These are phyloP conservation scores for Ellobius talpinus DNA, from an alignment of 2,113 vertebrate genomes.

Conservation along the genomic window DNA sequence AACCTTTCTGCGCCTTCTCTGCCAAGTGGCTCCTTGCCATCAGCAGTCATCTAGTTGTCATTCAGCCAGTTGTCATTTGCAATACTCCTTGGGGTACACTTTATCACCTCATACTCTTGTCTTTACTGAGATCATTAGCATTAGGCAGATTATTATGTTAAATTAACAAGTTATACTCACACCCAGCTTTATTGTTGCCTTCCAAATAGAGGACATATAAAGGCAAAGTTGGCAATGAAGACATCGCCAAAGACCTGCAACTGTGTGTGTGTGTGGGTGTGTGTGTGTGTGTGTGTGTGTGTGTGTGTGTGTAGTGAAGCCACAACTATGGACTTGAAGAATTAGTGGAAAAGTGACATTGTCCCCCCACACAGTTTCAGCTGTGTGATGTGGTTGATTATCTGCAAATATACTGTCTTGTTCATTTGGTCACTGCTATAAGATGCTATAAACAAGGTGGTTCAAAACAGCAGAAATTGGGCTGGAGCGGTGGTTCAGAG, in stretches of 20 bases:
- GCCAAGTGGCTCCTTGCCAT: neutral
- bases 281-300: too few relatives aligned
- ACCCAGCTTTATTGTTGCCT: neutral
- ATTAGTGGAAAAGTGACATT: neutral
- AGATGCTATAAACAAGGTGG: neutral
- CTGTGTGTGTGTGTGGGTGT: neutral
- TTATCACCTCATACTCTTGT: neutral
- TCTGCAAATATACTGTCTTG: neutral
- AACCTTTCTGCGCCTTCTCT: neutral
- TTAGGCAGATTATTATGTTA: slow-evolving; percentile 14
- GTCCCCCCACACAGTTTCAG: neutral
- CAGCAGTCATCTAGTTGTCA: neutral
- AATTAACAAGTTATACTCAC: slow-evolving; percentile 17
- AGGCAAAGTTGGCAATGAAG: neutral
- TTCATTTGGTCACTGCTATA: neutral
- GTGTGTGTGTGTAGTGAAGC: neutral
- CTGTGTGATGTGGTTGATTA: neutral
- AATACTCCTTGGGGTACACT: neutral
- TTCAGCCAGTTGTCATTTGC: neutral
- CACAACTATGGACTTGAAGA: neutral
- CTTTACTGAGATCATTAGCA: slow-evolving; percentile 1
- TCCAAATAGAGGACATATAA: slow-evolving; percentile 14
- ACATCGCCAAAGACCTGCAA: neutral
- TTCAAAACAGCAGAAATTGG: neutral
- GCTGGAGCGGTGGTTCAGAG: neutral